Evolutionary conservation across 2,888 invertebrate species (phyloP), one percentile per base, ranked within the genome.

Genomic region (Melanotus villosus): DNA sequence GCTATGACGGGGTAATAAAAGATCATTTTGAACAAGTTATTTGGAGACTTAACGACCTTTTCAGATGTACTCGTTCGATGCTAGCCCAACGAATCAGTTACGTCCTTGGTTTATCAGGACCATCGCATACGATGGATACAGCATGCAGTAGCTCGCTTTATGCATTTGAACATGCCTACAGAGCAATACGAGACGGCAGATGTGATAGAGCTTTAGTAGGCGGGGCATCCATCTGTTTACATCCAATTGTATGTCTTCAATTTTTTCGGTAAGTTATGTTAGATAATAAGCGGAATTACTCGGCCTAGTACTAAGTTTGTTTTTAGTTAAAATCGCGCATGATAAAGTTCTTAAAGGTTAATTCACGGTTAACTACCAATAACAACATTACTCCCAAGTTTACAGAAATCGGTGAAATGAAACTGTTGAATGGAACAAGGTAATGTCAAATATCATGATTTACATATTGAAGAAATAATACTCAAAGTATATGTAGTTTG

Each of bases 101-200:
- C 83, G 92, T 92, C 85, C 88, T 98, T 70, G 96, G 96, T 21
- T 88, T 95, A 12, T 92, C 92, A 77, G 97, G 98, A 0, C 97
- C 97, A 0, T 96, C 96, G 3, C 94, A 92, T 85, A 89, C 93
- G 0, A 88, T 96, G 7, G 98, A 98, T 84, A 96, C 97, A 0
- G 98, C 98, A 0, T 98, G 98, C 83, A 96, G 96, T n/a, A 97
- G 97, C 63, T 94, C 96, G 6, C 88, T 97, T 74, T 91, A 94
- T 76, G 97, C 97, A 0, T 75, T 98, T 64, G 95, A 97, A 78
- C 92, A 92, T 73, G 95, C 93, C 10, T n/a, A n/a, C n/a, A n/a
- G n/a, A n/a, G n/a, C n/a, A n/a, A n/a, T n/a, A n/a, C n/a, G n/a
- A n/a, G n/a, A n/a, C n/a, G n/a, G n/a, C n/a, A n/a, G n/a, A n/a